These are phyloP conservation scores for Branchellion lobata DNA, from an alignment of 2,888 invertebrate species.

Conservation along the genomic window DNA sequence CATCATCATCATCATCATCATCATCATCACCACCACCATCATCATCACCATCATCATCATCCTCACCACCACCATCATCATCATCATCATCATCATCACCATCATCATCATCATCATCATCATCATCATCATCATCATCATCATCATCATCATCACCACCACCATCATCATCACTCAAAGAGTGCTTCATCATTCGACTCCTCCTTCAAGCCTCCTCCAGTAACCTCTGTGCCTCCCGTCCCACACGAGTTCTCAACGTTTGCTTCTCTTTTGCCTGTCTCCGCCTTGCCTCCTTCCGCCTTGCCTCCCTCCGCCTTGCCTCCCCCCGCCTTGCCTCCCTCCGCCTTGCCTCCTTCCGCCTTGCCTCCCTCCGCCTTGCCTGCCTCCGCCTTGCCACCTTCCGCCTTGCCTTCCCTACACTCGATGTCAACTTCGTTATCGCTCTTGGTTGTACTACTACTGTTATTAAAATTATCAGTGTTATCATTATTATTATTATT, in stretches of 20 bases:
- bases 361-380: background rate
- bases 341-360: too few relatives aligned
- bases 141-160: conserved; percentile 5
- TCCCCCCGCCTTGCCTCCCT: too few relatives aligned
- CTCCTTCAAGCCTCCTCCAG: too few relatives aligned
- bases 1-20: conserved; percentile 28
- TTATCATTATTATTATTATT: background rate
- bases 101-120: conserved; percentile 33
- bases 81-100: background rate
- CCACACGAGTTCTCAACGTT: too few relatives aligned
- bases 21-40: conserved; percentile 3
- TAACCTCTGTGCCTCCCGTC: too few relatives aligned
- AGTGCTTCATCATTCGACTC: too few relatives aligned
- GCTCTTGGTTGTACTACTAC: background rate
- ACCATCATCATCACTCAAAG: too few relatives aligned
- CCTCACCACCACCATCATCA: background rate
- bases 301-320: too few relatives aligned
- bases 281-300: too few relatives aligned
- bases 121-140: conserved; percentile 22
- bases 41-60: background rate
- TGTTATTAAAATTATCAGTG: background rate
- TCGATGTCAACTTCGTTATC: conserved; percentile 10
- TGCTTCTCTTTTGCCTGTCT: too few relatives aligned
- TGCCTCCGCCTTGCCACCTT: background rate
- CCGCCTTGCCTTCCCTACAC: background rate